These are phyloP conservation scores for Phrixothrix hirtus DNA, from an alignment of 2,888 invertebrate species.

Conservation along the genomic window DNA sequence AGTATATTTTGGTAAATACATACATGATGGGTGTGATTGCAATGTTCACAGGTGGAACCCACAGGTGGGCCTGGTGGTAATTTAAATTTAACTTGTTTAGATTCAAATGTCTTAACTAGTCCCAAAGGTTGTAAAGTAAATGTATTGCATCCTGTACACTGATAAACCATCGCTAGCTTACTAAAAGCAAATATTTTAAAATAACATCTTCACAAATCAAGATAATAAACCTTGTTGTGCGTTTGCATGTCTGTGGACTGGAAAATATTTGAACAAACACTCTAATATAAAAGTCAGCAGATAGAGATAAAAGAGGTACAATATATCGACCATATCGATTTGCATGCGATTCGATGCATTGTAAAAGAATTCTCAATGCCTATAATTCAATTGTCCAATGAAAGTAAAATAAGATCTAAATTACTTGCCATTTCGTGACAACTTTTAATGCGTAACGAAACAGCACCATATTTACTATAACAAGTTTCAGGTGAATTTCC, in stretches of 20 bases:
- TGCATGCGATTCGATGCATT: constrained; percentile 89
- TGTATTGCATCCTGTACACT: constrained; percentile 89
- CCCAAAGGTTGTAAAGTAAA: constrained; percentile 79
- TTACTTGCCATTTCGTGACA: constrained; percentile 90
- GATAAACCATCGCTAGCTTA: constrained; percentile 85
- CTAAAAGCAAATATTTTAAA: constrained; percentile 60
- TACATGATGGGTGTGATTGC: constrained; percentile 75
- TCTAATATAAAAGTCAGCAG: constrained; percentile 95
- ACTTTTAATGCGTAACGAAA: constrained; percentile 80
- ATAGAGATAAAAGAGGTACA: constrained; percentile 85
- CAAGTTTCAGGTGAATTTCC: constrained; percentile 96
- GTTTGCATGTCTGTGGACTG: constrained; percentile 84
- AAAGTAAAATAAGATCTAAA: no score
- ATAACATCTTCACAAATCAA: no score
- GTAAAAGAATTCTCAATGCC: constrained; percentile 91
- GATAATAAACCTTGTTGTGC: constrained; percentile 74
- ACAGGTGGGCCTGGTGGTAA: constrained; percentile 74
- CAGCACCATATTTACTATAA: constrained; percentile 87
- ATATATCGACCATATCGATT: constrained; percentile 92
- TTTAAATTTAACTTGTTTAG: constrained; percentile 63
- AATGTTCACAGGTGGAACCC: constrained; percentile 70
- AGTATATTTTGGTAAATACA: no score
- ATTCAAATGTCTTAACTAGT: constrained; percentile 60
- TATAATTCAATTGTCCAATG: constrained; percentile 54
- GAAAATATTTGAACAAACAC: constrained; percentile 86